These are phyloP conservation scores for Chromis chromis DNA, from an alignment of 2,797 vertebrate species.

Conservation along the genomic window DNA sequence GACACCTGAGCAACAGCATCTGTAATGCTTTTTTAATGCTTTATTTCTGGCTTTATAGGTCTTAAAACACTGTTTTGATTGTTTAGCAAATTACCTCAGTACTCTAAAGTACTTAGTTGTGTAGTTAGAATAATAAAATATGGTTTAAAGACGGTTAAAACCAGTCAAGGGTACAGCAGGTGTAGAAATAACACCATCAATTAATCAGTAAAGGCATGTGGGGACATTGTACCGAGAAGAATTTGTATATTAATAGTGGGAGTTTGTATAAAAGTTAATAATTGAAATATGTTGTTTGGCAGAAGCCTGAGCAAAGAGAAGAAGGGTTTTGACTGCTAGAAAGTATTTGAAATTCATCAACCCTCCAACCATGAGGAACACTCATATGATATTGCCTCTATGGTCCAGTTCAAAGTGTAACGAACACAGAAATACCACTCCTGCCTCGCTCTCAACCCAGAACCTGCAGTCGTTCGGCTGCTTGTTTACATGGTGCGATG, in stretches of 20 bases:
- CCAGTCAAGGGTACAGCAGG: not conserved
- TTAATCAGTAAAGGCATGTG: not conserved
- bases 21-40: no score
- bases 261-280: not conserved
- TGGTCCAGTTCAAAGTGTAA: conserved; percentile 11
- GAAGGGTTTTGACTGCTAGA: conserved; percentile 12
- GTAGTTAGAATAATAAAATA: not conserved
- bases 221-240: not conserved
- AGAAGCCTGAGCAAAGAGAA: not conserved
- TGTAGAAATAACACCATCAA: not conserved
- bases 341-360: conserved; percentile 43
- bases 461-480: conserved; percentile 56
- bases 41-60: no score
- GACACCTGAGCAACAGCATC: no score
- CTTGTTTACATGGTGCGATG: conserved; percentile 73
- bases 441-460: conserved; percentile 52
- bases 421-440: conserved; percentile 28
- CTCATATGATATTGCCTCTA: conserved; percentile 3
- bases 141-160: not conserved
- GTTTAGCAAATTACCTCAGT: no score
- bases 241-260: not conserved
- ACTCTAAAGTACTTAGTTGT: not conserved
- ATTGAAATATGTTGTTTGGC: not conserved
- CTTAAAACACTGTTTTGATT: no score
- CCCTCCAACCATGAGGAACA: conserved; percentile 34